These are phyloP conservation scores for Tiaroga cobitis DNA, from an alignment of 2,797 vertebrate species.

Conservation along the genomic window DNA sequence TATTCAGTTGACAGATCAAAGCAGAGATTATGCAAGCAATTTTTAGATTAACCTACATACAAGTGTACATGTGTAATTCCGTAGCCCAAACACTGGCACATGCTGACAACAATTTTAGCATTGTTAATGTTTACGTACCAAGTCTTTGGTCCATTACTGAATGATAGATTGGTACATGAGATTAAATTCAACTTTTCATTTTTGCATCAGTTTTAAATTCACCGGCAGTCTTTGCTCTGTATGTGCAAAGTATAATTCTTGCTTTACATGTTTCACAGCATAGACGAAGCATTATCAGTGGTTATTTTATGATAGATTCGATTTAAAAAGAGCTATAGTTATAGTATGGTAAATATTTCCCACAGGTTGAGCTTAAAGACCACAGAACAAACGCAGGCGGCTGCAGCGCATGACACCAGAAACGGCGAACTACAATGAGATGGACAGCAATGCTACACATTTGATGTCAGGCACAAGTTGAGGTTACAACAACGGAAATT, in stretches of 20 bases:
- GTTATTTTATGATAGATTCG: background rate
- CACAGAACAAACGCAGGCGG: background rate
- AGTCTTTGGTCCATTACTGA: constrained; percentile 30
- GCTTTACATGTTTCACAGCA: constrained; percentile 1
- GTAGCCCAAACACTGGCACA: constrained; percentile 7
- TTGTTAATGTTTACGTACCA: background rate
- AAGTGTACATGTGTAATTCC: background rate
- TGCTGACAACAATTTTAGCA: constrained; percentile 1
- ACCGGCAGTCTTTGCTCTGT: background rate
- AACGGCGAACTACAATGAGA: background rate
- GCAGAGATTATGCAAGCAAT: constrained; percentile 26
- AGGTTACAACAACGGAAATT: constrained; percentile 9
- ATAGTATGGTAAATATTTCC: constrained; percentile 1
- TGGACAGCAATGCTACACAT: constrained; percentile 18
- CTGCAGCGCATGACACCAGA: background rate
- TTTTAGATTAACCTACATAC: background rate
- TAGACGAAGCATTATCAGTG: constrained; percentile 17
- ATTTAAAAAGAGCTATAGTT: constrained; percentile 22
- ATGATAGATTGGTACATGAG: background rate
- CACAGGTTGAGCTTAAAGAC: background rate
- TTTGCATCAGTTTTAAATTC: background rate
- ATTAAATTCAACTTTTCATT: background rate
- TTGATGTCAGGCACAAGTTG: constrained; percentile 23
- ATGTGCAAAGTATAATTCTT: background rate
- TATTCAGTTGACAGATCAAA: constrained; percentile 55